These are phyloP conservation scores for Coreius guichenoti DNA, from an alignment of 2,797 vertebrate genomes.

Conservation along the genomic window DNA sequence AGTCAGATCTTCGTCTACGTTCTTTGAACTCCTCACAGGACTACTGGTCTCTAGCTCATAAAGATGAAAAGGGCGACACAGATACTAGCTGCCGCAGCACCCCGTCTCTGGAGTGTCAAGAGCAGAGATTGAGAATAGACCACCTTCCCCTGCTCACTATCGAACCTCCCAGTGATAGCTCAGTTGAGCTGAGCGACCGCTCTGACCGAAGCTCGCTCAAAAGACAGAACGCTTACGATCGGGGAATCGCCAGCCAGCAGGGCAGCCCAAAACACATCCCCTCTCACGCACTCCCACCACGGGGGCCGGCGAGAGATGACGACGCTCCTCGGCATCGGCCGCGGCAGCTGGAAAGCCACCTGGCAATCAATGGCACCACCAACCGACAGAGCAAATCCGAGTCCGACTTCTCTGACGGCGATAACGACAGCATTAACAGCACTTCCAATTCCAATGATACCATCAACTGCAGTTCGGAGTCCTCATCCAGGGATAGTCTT, in stretches of 20 bases:
- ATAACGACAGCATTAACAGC: constrained; percentile 98
- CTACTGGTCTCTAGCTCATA: constrained; percentile 92
- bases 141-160: constrained; percentile 92
- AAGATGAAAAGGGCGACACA: constrained; percentile 89
- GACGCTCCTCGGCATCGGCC: constrained; percentile 79
- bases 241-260: constrained; percentile 82
- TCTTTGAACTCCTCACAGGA: constrained; percentile 87
- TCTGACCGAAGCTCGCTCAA: constrained; percentile 90
- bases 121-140: constrained; percentile 87
- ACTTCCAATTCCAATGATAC: constrained; percentile 98
- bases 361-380: constrained; percentile 91
- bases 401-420: constrained; percentile 95
- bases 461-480: constrained; percentile 97
- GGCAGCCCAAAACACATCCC: constrained; percentile 88
- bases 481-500: constrained; percentile 93
- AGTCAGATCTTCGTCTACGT: constrained; percentile 86
- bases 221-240: constrained; percentile 86
- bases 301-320: constrained; percentile 86
- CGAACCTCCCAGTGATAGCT: constrained; percentile 95
- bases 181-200: constrained; percentile 92
- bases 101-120: constrained; percentile 89
- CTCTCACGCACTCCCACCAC: constrained; percentile 79
- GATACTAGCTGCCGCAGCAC: constrained; percentile 94
- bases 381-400: constrained; percentile 96
- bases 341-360: constrained; percentile 87